Conservation (phyloP, 2,113 vertebrate species). For the Oostethus manadensis region DNA sequence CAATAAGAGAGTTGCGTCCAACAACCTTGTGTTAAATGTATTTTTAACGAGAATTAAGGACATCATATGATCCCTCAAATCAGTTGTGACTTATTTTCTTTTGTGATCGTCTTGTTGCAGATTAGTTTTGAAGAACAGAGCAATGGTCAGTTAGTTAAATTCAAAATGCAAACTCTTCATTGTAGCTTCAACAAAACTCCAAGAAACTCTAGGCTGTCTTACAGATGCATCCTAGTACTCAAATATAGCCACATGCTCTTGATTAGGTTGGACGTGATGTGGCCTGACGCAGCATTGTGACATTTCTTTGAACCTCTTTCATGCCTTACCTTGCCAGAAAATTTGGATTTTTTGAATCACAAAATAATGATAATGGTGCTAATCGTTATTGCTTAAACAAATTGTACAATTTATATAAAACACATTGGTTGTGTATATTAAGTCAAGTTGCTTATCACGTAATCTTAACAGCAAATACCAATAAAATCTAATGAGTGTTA, state of each 20-base stretch:
- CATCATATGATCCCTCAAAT: not conserved
- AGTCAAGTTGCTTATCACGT: not conserved
- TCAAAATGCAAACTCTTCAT: not conserved
- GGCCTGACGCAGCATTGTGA: not conserved
- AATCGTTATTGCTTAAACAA: not conserved
- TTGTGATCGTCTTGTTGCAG: not conserved
- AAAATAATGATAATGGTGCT: not conserved
- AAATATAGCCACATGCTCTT: not conserved
- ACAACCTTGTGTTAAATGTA: not conserved
- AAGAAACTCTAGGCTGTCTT: not conserved
- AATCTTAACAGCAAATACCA: not conserved
- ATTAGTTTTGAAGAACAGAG: not conserved
- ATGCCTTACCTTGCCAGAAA: not conserved
- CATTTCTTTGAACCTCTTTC: not conserved
- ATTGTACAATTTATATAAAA: not conserved
- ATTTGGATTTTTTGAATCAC: not conserved
- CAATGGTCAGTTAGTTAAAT: not conserved
- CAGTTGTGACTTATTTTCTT: not conserved
- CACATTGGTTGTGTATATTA: not conserved
- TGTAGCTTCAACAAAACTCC: not conserved
- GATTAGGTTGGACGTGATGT: not conserved
- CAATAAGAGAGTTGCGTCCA: not conserved
- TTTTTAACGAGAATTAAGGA: not conserved
- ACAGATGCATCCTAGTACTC: not conserved
- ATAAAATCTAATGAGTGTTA: constrained; percentile 1